Evolutionary conservation across 1,140 invertebrate genomes (phyloP).

Genomic region (Augochlora pura): DNA sequence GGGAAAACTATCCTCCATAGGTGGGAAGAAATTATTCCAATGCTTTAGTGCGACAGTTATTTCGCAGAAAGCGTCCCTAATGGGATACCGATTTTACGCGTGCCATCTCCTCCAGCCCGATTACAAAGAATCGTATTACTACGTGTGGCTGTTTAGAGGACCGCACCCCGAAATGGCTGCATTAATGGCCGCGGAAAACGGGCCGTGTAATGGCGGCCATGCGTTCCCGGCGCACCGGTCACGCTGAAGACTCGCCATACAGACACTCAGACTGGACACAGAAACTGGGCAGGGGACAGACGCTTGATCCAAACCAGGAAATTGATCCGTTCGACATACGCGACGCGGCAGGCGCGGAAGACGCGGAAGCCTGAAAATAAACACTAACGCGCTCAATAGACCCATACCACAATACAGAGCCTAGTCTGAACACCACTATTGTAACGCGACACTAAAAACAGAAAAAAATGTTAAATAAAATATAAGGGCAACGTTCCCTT

Average conservation of each 20-base stretch:
- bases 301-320: neutral
- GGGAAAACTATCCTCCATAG: neutral
- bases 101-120: constrained; percentile 12
- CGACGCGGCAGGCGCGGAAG: neutral
- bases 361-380: neutral
- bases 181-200: constrained; percentile 10
- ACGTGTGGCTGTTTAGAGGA: neutral
- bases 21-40: neutral
- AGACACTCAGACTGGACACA: neutral
- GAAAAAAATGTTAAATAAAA: neutral
- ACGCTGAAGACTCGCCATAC: constrained; percentile 13
- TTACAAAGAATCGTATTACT: constrained; percentile 5
- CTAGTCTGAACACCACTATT: neutral
- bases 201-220: constrained; percentile 22
- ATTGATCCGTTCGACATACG: neutral
- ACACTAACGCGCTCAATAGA: neutral
- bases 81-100: constrained; percentile 28
- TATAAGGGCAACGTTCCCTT: too few relatives aligned
- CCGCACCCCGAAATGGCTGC: neutral
- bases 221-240: neutral
- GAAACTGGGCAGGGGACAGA: constrained; percentile 28
- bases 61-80: constrained; percentile 13
- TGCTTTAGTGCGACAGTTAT: constrained; percentile 1
- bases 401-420: neutral
- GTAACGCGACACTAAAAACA: neutral